phyloP scores from a whole-genome alignment of 2,888 invertebrate genomes.

The Cataglyphis albicans region DNA sequence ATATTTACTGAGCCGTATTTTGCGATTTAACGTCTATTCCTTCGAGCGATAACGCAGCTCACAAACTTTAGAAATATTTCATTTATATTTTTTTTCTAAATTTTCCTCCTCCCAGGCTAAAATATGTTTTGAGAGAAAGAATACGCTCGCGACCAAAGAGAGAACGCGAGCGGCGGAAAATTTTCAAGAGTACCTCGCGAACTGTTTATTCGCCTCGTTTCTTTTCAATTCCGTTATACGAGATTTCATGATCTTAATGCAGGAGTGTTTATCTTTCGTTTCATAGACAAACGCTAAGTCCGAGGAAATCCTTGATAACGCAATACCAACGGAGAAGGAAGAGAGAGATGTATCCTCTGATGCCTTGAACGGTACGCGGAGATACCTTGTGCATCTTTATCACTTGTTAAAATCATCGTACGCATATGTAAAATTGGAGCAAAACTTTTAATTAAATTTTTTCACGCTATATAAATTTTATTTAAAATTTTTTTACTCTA shows the following conservation, averaged over 20 bases:
- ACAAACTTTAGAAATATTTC: constrained; percentile 11
- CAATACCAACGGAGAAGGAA: neutral
- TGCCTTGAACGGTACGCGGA: neutral
- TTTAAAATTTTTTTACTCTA: neutral
- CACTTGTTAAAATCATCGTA: neutral
- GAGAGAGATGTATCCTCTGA: neutral
- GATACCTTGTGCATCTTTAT: neutral
- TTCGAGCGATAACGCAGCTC: neutral
- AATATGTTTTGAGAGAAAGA: neutral
- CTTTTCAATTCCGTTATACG: neutral
- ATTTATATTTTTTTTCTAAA: neutral
- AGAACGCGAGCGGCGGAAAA: neutral
- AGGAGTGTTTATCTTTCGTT: constrained; percentile 42
- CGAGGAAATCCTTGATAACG: constrained; percentile 1
- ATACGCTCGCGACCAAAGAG: neutral
- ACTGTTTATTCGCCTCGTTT: constrained; percentile 37
- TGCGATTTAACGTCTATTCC: constrained; percentile 8
- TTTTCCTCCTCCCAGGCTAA: constrained; percentile 1
- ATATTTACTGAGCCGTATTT: constrained; percentile 18
- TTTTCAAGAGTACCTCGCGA: neutral
- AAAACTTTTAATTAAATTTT: neutral
- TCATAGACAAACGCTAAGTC: constrained; percentile 30
- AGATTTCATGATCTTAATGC: constrained; percentile 33
- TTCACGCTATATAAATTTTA: neutral
- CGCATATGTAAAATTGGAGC: neutral